phyloP scores from a whole-genome alignment of 2,888 invertebrate genomes.

The Blomia tropicalis region DNA sequence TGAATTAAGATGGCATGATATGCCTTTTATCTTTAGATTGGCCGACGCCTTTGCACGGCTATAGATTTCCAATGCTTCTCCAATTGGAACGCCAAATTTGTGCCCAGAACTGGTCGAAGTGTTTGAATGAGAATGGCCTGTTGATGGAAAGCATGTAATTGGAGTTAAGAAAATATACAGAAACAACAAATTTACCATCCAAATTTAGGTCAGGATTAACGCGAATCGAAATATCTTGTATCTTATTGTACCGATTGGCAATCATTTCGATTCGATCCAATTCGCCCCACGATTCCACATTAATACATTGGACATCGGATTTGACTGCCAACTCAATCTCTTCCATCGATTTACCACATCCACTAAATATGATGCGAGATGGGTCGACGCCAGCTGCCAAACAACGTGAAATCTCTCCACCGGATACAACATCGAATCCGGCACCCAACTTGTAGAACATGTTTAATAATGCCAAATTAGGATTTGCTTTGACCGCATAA shows the following conservation, averaged over 20 bases:
- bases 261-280: conserved; percentile 33
- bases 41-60: conserved; percentile 29
- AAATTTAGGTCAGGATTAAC: conserved; percentile 34
- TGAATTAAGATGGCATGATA: conserved; percentile 37
- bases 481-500: conserved; percentile 32
- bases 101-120: conserved; percentile 34
- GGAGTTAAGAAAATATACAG: neutral
- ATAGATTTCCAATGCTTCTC: conserved; percentile 32
- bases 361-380: conserved; percentile 35
- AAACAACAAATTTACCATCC: conserved; percentile 12
- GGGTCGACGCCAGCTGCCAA: conserved; percentile 35
- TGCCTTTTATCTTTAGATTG: conserved; percentile 34
- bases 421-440: conserved; percentile 35
- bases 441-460: conserved; percentile 31
- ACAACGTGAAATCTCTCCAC: conserved; percentile 36
- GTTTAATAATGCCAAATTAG: conserved; percentile 33
- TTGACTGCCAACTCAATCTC: conserved; percentile 36
- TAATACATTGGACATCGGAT: conserved; percentile 32
- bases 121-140: conserved; percentile 34
- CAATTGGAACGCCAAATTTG: conserved; percentile 36
- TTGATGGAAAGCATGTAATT: no score
- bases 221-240: conserved; percentile 34
- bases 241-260: conserved; percentile 28
- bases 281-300: conserved; percentile 38
- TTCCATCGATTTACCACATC: conserved; percentile 34